Conservation (phyloP, 1,140 invertebrate genomes). For the Trialeurodes vaporariorum region DNA sequence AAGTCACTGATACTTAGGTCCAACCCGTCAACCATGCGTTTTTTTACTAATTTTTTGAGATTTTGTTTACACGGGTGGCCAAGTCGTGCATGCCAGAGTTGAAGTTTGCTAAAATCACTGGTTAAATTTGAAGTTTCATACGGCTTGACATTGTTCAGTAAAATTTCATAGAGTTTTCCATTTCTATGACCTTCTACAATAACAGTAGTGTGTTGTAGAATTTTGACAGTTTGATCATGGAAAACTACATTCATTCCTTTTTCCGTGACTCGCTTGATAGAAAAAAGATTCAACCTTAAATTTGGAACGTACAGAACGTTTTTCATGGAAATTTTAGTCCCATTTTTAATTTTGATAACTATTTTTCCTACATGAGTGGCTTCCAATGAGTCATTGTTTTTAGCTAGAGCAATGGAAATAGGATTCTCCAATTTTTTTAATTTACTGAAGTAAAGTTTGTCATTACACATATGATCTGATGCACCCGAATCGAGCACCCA, state of each 20-base stretch:
- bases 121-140: too few relatives aligned
- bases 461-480: slow-evolving; percentile 11
- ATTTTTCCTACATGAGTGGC: slow-evolving; percentile 1
- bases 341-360: not conserved
- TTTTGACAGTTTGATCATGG: not conserved
- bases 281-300: slow-evolving; percentile 9
- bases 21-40: slow-evolving; percentile 7
- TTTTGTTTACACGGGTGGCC: slow-evolving; percentile 8
- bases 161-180: slow-evolving; percentile 11
- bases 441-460: slow-evolving; percentile 2
- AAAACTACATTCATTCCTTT: slow-evolving; percentile 9
- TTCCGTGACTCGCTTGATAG: slow-evolving; percentile 2
- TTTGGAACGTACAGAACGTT: slow-evolving; percentile 9
- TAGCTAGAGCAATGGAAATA: slow-evolving; percentile 7
- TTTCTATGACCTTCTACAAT: not conserved
- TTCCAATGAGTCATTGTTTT: slow-evolving; percentile 4
- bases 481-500: slow-evolving; percentile 12
- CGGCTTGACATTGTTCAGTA: too few relatives aligned
- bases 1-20: not conserved
- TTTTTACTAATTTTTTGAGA: slow-evolving; percentile 3
- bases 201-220: slow-evolving; percentile 4
- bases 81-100: slow-evolving; percentile 4
- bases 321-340: not conserved
- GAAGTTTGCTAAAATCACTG: slow-evolving; percentile 6
- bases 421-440: slow-evolving; percentile 10